Conservation (phyloP, 2,797 vertebrate species). For the Molossus molossus region DNA sequence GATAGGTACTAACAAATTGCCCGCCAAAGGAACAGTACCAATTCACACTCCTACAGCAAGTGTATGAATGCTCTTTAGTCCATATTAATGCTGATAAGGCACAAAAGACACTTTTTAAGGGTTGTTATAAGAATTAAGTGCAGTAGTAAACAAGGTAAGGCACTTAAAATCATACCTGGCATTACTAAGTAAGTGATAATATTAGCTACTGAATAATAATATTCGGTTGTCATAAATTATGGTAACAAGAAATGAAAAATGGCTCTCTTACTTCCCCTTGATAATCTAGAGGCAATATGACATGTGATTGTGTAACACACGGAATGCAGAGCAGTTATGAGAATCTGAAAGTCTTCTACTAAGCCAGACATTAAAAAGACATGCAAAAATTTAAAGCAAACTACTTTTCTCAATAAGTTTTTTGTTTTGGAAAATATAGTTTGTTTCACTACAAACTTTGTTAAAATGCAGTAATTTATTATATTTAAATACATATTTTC, state of each 20-base stretch:
- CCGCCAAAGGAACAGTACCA: neutral
- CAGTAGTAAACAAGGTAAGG: neutral
- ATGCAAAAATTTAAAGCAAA: too few relatives aligned
- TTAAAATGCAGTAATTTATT: neutral
- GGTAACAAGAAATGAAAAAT: neutral
- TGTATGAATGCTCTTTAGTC: neutral
- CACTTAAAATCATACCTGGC: neutral
- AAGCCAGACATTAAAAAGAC: too few relatives aligned
- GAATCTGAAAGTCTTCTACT: too few relatives aligned
- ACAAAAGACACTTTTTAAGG: neutral
- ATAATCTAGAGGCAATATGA: too few relatives aligned
- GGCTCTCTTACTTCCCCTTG: neutral
- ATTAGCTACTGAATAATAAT: neutral
- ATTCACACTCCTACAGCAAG: neutral
- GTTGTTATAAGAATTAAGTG: too few relatives aligned
- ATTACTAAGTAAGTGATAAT: neutral
- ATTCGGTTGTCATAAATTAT: neutral
- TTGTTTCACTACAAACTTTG: too few relatives aligned
- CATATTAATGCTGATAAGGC: neutral
- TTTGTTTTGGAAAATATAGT: too few relatives aligned
- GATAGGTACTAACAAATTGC: neutral
- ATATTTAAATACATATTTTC: neutral
- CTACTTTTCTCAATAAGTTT: too few relatives aligned
- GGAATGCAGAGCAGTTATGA: too few relatives aligned
- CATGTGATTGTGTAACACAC: too few relatives aligned